Percentiles rank a stretch among this genome's conserved stretches.
phyloP scores from a whole-genome alignment of 2,113 vertebrate species.

The Takifugu flavidus region DNA sequence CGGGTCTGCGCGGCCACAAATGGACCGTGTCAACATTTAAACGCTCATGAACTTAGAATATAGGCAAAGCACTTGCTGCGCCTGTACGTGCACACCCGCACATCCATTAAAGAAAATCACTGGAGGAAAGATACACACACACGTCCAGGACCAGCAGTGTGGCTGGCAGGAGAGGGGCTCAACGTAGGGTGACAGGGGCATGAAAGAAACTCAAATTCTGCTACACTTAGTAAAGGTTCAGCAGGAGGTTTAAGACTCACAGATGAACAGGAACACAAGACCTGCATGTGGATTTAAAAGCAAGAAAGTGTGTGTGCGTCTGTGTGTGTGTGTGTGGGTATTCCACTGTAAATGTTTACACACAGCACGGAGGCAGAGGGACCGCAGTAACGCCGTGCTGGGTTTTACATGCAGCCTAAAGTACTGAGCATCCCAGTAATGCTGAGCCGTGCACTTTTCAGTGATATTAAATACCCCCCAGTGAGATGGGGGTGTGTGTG shows the following conservation, averaged over 20 bases:
- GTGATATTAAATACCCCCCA: conserved; percentile 53
- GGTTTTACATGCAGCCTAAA: conserved; percentile 34
- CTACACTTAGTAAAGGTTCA: conserved; percentile 52
- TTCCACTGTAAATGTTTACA: too few species aligned
- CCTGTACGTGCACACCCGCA: background rate
- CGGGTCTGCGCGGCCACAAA: background rate
- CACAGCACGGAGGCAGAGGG: conserved; percentile 12
- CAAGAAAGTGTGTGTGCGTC: conserved; percentile 9
- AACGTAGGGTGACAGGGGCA: conserved; percentile 32
- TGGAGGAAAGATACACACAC: conserved; percentile 11
- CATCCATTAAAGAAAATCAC: conserved; percentile 11
- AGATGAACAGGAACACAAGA: background rate
- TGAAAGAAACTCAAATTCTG: conserved; percentile 62
- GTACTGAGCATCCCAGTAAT: conserved; percentile 49
- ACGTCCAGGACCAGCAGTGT: conserved; percentile 18
- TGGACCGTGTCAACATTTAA: background rate
- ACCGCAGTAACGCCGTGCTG: conserved; percentile 30
- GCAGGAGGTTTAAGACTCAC: conserved; percentile 40
- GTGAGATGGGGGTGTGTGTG: conserved; percentile 30
- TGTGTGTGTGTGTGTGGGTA: background rate
- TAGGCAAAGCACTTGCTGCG: background rate
- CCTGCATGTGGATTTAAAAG: conserved; percentile 30
- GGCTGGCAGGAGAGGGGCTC: conserved; percentile 38
- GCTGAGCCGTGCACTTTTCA: conserved; percentile 55
- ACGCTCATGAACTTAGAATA: conserved; percentile 8